Percentiles rank a stretch among this genome's conserved stretches.
phyloP scores from a whole-genome alignment of 2,797 vertebrate genomes.

The Hippopotamyrus pictus region DNA sequence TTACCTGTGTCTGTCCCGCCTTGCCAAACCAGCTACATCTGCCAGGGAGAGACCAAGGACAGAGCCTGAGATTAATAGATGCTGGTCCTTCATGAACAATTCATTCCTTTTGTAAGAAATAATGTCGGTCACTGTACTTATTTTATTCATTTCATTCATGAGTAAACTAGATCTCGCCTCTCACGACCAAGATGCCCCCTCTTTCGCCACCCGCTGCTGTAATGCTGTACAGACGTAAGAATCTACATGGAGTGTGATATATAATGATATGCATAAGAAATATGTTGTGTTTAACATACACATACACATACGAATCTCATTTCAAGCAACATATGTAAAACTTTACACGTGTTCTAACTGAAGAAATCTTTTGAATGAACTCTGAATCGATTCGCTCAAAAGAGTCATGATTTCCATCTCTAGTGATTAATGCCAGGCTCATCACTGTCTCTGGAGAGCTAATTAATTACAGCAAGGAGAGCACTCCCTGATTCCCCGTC shows the following conservation, averaged over 20 bases:
- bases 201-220: not conserved
- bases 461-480: slow-evolving; percentile 46
- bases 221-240: not conserved
- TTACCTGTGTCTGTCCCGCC: not conserved
- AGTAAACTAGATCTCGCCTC: not conserved
- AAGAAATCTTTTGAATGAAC: not conserved
- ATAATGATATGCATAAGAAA: not conserved
- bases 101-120: not conserved
- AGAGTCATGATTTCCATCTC: not conserved
- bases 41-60: not conserved
- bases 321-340: not conserved
- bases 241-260: not conserved
- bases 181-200: not conserved
- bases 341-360: not conserved
- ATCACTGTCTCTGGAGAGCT: slow-evolving; percentile 33
- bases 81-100: not conserved
- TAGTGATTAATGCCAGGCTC: slow-evolving; percentile 35
- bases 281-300: not conserved
- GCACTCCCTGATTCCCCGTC: slow-evolving; percentile 24
- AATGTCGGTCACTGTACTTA: not conserved
- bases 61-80: not conserved
- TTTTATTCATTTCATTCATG: not conserved
- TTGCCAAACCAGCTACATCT: not conserved
- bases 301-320: not conserved
- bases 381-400: slow-evolving; percentile 8